A percentile compares a stretch with the other conserved stretches of the same genome.
These are phyloP conservation scores for Oophaga pumilio DNA, from an alignment of 2,113 vertebrate genomes.

Conservation along the genomic window DNA sequence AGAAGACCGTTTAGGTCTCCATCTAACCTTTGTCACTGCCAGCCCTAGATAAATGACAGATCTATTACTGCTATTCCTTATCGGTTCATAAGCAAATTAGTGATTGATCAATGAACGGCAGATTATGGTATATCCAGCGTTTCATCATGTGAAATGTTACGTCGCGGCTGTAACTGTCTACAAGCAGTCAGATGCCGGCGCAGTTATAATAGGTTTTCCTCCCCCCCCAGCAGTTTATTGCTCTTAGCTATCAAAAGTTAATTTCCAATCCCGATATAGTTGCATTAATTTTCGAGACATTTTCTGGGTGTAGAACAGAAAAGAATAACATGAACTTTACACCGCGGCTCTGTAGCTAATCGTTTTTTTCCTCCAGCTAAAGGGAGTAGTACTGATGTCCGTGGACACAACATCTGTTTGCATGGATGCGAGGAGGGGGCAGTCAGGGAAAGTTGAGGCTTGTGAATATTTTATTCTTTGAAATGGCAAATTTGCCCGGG, in stretches of 20 bases:
- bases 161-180: constrained; percentile 71
- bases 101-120: constrained; percentile 68
- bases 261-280: constrained; percentile 89
- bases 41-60: constrained; percentile 61
- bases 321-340: constrained; percentile 68
- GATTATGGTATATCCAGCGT: constrained; percentile 66
- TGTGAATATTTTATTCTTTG: constrained; percentile 14
- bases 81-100: constrained; percentile 64
- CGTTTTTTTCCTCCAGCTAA: constrained; percentile 70
- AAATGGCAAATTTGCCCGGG: constrained; percentile 10
- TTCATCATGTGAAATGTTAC: constrained; percentile 75
- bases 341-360: constrained; percentile 65
- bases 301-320: constrained; percentile 65
- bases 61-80: constrained; percentile 61
- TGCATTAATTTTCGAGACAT: constrained; percentile 83
- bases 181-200: constrained; percentile 68
- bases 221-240: constrained; percentile 75
- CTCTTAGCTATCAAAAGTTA: constrained; percentile 89
- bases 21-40: constrained; percentile 64
- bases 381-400: constrained; percentile 58
- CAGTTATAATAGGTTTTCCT: constrained; percentile 73
- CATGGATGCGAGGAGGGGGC: constrained; percentile 51
- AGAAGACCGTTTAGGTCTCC: constrained; percentile 43
- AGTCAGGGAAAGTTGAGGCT: constrained; percentile 18
- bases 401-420: constrained; percentile 57